Percentiles rank a stretch among this genome's conserved stretches.
Evolutionary conservation across 2,113 vertebrate species (phyloP).

Genomic region (Chrysemys picta): DNA sequence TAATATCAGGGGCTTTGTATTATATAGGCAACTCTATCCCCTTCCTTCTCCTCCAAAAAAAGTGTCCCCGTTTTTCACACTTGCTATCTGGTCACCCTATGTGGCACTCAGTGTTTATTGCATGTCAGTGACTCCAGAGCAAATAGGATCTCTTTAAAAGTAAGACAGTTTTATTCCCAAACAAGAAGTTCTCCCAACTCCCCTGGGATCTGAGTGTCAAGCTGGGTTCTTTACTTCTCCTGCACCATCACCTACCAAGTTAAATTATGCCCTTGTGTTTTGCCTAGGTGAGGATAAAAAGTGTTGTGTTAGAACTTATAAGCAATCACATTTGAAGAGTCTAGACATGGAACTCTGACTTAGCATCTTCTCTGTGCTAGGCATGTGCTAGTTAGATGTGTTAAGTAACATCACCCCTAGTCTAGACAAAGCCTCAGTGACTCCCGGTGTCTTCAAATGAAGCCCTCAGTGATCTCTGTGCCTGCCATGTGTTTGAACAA

Average conservation of each 20-base stretch:
- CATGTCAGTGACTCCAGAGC: not conserved
- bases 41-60: no score
- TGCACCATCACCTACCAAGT: not conserved
- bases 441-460: not conserved
- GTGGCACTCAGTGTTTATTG: not conserved
- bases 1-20: no score
- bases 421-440: not conserved
- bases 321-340: not conserved
- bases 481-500: not conserved
- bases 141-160: not conserved
- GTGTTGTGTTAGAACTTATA: not conserved
- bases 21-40: no score
- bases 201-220: not conserved
- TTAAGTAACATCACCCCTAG: not conserved
- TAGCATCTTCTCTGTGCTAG: not conserved
- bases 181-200: not conserved
- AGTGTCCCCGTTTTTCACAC: no score
- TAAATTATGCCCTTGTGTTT: not conserved
- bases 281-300: not conserved
- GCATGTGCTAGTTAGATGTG: not conserved
- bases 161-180: not conserved
- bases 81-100: no score
- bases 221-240: not conserved
- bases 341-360: not conserved
- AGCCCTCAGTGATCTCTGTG: not conserved